Base-by-base conservation (phyloP, 2,797 vertebrate genomes). In the Syngnathus acus region DNA sequence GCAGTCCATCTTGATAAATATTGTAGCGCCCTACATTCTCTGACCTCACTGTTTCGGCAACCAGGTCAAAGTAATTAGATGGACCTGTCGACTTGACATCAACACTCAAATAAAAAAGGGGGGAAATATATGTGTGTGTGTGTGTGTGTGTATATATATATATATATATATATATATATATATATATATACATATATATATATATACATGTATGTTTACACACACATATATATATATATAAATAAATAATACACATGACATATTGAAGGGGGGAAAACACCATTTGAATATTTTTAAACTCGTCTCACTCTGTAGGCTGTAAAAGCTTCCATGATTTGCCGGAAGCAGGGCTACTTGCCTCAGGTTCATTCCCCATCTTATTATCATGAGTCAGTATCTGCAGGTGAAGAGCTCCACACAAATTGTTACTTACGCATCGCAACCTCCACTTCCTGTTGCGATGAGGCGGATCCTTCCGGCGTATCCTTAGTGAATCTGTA, bases 1-100 rank as follows among this genome's bases (percentile, higher is more conserved):
- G 73, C 63, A 65, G 65, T 76, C 69, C 65, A 62, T 68, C 23
- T 32, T 73, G 16, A 82, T 86, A 80, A 85, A 86, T 84, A 82
- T 78, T 84, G 63, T 54, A 82, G 64, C 68, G 67, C 10, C 53
- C 69, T 60, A 66, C 57, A 79, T 78, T 74, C 50, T 66, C 63
- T 1, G 1, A 64, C 47, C 61, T 73, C 59, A 75, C 50, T 68
- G 68, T 21, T 69, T 69, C 68, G 21, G 47, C 42, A 67, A 48
- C 66, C n/a, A 71, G 65, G 70, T 77, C 67, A 71, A 58, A 14
- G 38, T 69, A 61, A 72, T 78, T 64, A 51, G 14, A 42, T 21
- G 43, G 55, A 70, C 57, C 38, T 21, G 9, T 21, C 1, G 2
- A 64, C 38, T 32, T 65, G 64, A 38, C 26, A 37, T 14, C 6